Conservation (phyloP, 2,113 vertebrate species). For the Chitala chitala region DNA sequence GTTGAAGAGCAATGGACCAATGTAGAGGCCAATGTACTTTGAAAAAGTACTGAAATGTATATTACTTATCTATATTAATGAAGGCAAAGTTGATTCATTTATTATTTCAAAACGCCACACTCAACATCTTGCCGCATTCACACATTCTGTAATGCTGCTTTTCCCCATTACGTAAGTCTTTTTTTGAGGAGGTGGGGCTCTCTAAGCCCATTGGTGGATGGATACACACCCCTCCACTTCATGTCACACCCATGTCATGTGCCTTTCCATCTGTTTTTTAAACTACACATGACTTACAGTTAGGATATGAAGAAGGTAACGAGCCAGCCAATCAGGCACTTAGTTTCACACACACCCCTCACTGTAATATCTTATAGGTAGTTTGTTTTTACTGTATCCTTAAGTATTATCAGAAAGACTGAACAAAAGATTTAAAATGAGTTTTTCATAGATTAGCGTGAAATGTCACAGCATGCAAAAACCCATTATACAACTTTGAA, state of each 20-base stretch:
- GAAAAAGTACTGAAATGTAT: slow-evolving; percentile 10
- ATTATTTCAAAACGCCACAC: slow-evolving; percentile 43
- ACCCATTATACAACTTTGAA: not conserved
- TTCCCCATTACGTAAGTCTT: slow-evolving; percentile 37
- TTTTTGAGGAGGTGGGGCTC: slow-evolving; percentile 18
- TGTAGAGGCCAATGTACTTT: slow-evolving; percentile 2
- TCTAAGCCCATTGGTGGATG: slow-evolving; percentile 40
- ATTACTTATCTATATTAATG: slow-evolving; percentile 7
- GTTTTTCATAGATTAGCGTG: not conserved
- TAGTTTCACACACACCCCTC: slow-evolving; percentile 6
- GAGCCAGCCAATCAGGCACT: not conserved
- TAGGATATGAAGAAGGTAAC: not conserved
- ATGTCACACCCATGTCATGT: slow-evolving; percentile 33
- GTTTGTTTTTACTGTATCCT: not conserved
- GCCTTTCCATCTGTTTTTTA: slow-evolving; percentile 10
- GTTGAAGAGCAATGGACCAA: too few species aligned
- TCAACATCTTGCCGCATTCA: slow-evolving; percentile 29
- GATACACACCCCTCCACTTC: slow-evolving; percentile 7
- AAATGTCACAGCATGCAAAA: not conserved
- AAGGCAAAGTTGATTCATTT: slow-evolving; percentile 23
- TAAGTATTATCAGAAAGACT: slow-evolving; percentile 1
- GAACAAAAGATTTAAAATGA: not conserved
- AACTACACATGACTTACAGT: not conserved
- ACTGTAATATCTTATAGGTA: not conserved
- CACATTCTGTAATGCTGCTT: slow-evolving; percentile 28